Conservation (phyloP, 2,113 vertebrate species). For the Trachemys scripta region DNA sequence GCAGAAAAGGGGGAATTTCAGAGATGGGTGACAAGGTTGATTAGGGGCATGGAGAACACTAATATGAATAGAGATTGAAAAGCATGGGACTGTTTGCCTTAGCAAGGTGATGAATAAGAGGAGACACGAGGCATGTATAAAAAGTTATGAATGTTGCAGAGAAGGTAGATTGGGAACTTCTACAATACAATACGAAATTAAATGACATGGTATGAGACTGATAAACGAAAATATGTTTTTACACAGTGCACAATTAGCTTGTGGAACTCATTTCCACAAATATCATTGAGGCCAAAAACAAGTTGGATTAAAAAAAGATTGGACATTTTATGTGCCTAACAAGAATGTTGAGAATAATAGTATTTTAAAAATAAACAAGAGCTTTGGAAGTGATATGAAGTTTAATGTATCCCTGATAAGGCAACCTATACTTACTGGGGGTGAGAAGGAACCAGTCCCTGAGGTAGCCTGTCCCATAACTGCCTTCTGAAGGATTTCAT, state of each 20-base stretch:
- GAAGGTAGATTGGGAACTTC: not conserved
- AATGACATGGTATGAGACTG: not conserved
- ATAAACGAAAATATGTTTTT: not conserved
- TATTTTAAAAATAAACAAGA: not conserved
- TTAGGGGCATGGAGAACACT: not conserved
- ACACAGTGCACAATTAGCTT: not conserved
- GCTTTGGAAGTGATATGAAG: not conserved
- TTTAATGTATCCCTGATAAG: not conserved
- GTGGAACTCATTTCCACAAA: not conserved
- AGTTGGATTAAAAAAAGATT: not conserved
- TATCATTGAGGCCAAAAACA: not conserved
- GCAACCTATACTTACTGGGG: not conserved
- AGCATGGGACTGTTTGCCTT: not conserved
- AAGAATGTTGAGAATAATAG: not conserved
- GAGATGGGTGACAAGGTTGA: not conserved
- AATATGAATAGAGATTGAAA: not conserved
- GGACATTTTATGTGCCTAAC: too few species aligned
- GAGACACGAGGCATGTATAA: not conserved
- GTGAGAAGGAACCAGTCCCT: not conserved
- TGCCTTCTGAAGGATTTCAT: not conserved
- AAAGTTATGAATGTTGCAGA: not conserved
- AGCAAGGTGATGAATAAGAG: not conserved
- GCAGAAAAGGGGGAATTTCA: not conserved
- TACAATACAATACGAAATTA: not conserved
- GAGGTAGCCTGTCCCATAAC: not conserved